Conservation (phyloP, 2,113 vertebrate genomes). For the Corythoichthys haematopterus region DNA sequence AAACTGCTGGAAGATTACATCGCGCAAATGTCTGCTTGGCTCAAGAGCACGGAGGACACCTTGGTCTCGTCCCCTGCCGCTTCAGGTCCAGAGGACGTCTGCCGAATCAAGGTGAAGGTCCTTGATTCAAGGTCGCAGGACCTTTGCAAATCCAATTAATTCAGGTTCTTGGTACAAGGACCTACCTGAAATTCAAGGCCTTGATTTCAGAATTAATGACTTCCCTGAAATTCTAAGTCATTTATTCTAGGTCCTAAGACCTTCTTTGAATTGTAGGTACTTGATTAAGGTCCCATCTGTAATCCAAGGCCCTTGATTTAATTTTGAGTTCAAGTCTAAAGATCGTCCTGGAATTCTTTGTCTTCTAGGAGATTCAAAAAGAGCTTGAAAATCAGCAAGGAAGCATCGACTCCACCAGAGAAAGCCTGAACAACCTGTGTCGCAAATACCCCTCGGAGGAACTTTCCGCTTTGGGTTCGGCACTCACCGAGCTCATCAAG, state of each 20-base stretch:
- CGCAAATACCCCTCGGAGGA: slow-evolving; percentile 87
- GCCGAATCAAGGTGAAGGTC: slow-evolving; percentile 82
- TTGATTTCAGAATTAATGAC: too few species aligned
- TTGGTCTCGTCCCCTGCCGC: slow-evolving; percentile 69
- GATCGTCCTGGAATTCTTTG: background rate
- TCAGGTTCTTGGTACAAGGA: too few species aligned
- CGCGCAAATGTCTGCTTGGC: slow-evolving; percentile 76
- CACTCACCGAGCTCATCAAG: slow-evolving; percentile 82
- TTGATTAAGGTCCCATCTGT: too few species aligned
- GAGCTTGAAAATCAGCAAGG: slow-evolving; percentile 87
- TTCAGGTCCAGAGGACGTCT: slow-evolving; percentile 78
- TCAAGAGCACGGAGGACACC: slow-evolving; percentile 78
- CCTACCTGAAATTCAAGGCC: too few species aligned
- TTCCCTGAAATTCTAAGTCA: too few species aligned
- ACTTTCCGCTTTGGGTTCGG: slow-evolving; percentile 79
- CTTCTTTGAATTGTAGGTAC: too few species aligned
- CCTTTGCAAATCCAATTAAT: too few species aligned
- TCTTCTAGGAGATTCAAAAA: slow-evolving; percentile 83
- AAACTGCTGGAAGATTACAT: slow-evolving; percentile 82
- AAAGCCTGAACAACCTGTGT: slow-evolving; percentile 87
- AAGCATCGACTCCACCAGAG: slow-evolving; percentile 79
- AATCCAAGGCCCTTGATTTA: too few species aligned
- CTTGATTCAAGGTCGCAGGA: too few species aligned
- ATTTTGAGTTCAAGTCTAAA: too few species aligned
- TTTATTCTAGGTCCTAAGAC: too few species aligned